Evolutionary conservation across 2,888 invertebrate species (phyloP).

Genomic region (Volucella bombylans): DNA sequence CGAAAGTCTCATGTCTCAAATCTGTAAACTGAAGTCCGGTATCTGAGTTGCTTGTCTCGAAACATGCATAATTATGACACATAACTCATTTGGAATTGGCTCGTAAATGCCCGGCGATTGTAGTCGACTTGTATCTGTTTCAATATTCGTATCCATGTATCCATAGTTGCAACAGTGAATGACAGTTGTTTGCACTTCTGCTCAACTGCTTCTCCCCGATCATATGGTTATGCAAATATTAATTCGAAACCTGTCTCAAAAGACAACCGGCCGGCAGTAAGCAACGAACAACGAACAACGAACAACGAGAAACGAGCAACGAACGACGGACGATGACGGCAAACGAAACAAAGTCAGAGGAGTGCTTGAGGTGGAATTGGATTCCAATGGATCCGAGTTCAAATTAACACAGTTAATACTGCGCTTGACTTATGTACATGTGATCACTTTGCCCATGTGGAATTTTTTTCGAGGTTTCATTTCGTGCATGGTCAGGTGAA

Average conservation of each 20-base stretch:
- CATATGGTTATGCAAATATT: conserved; percentile 68
- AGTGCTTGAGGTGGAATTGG: conserved; percentile 34
- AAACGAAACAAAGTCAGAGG: not conserved
- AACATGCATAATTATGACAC: conserved; percentile 49
- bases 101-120: conserved; percentile 32
- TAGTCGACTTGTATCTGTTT: conserved; percentile 7
- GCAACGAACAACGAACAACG: not conserved
- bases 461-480: conserved; percentile 13
- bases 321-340: not conserved
- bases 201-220: conserved; percentile 5
- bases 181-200: conserved; percentile 44
- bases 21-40: not conserved
- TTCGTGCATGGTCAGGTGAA: conserved; percentile 14
- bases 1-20: not conserved
- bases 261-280: no score
- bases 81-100: conserved; percentile 53
- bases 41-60: conserved; percentile 17
- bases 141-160: no score
- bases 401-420: conserved; percentile 45
- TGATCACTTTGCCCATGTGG: conserved; percentile 14
- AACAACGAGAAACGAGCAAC: not conserved
- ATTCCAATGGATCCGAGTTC: conserved; percentile 33
- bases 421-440: conserved; percentile 41
- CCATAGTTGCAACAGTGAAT: conserved; percentile 49
- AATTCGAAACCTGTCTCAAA: conserved; percentile 66